Evolutionary conservation across 2,797 vertebrate genomes (phyloP).

Genomic region (Bovichtus variegatus): DNA sequence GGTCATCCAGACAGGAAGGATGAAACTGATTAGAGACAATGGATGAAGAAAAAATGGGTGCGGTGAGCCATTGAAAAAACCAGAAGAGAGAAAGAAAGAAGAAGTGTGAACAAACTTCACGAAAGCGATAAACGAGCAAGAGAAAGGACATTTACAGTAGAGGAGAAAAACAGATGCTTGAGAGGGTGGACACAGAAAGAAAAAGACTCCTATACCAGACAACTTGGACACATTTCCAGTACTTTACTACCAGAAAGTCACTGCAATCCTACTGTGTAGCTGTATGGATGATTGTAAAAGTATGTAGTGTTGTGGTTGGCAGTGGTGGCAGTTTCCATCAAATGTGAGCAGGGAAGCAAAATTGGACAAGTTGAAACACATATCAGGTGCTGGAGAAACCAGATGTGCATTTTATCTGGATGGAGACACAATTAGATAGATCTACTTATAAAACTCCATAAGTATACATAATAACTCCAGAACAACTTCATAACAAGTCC

Average conservation of each 20-base stretch:
- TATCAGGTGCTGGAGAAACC: not conserved
- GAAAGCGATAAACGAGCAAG: not conserved
- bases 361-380: not conserved
- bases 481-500: constrained; percentile 20
- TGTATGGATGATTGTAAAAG: constrained; percentile 1
- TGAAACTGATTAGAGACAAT: constrained; percentile 55
- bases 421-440: not conserved
- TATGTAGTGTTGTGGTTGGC: constrained; percentile 36
- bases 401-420: constrained; percentile 39
- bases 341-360: not conserved
- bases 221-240: constrained; percentile 31
- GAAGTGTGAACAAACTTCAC: constrained; percentile 14
- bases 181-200: constrained; percentile 8
- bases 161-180: constrained; percentile 11
- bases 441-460: constrained; percentile 18
- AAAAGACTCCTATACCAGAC: constrained; percentile 16
- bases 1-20: constrained; percentile 27
- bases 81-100: constrained; percentile 11
- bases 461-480: not conserved
- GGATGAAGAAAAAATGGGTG: constrained; percentile 13
- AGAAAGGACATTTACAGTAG: not conserved
- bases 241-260: constrained; percentile 15
- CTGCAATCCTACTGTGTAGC: constrained; percentile 1
- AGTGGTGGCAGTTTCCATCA: constrained; percentile 12
- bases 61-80: constrained; percentile 3